Percentiles rank a stretch among this genome's conserved stretches.
Evolutionary conservation across 1,140 invertebrate species (phyloP).

Genomic region (Drosophila paulistorum): DNA sequence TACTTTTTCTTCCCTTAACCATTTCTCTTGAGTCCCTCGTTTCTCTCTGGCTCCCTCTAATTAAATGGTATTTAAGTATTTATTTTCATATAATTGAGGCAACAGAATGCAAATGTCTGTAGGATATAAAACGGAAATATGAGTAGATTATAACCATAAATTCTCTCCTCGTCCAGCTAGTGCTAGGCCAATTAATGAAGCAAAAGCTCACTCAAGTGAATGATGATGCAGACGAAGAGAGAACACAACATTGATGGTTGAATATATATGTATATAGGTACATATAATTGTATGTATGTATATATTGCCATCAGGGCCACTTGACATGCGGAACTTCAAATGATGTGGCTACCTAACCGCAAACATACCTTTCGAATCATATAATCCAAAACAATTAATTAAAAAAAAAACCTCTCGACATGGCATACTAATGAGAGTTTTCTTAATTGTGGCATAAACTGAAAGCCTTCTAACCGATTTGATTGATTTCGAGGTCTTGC

Average conservation of each 20-base stretch:
- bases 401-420: constrained; percentile 3
- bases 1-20: background rate
- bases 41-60: constrained; percentile 45
- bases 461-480: background rate
- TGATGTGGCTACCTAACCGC: background rate
- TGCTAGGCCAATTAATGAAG: constrained; percentile 50
- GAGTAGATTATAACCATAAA: constrained; percentile 36
- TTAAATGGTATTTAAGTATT: constrained; percentile 68
- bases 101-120: constrained; percentile 32
- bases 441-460: background rate
- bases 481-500: background rate
- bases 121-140: constrained; percentile 34
- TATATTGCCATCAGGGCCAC: background rate
- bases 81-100: constrained; percentile 63
- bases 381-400: constrained; percentile 3
- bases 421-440: constrained; percentile 1
- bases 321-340: background rate
- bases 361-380: background rate
- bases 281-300: background rate
- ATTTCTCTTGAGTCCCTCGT: background rate
- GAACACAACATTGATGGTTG: background rate
- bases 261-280: too few species aligned
- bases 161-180: constrained; percentile 9
- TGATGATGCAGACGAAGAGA: background rate
- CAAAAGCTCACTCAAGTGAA: constrained; percentile 31